phyloP scores from a whole-genome alignment of 2,888 invertebrate species.

The Papilio demoleus region DNA sequence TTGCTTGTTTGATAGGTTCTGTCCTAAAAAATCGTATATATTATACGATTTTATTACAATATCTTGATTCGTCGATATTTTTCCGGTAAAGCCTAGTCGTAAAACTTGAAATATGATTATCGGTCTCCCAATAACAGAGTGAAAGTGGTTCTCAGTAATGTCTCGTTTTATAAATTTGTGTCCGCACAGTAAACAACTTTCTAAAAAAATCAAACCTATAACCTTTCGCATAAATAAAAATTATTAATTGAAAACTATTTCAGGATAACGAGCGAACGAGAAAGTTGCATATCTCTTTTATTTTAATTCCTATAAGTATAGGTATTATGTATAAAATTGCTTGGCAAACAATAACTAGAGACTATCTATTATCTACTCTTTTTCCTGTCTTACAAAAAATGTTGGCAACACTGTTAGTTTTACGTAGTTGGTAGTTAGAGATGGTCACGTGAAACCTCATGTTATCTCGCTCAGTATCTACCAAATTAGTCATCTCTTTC shows the following conservation, averaged over 20 bases:
- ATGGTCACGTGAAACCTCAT: neutral
- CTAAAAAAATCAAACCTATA: slow-evolving; percentile 45
- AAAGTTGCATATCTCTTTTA: neutral
- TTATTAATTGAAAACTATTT: slow-evolving; percentile 3
- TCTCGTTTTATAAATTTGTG: slow-evolving; percentile 46
- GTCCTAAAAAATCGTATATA: neutral
- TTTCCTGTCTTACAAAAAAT: neutral
- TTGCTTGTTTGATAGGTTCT: neutral
- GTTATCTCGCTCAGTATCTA: neutral
- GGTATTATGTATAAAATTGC: neutral
- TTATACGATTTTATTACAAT: neutral
- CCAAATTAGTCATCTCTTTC: too few relatives aligned
- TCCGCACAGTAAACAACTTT: slow-evolving; percentile 50
- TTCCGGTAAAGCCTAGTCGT: slow-evolving; percentile 39
- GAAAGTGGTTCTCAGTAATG: slow-evolving; percentile 52
- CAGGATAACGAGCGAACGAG: neutral
- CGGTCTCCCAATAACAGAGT: slow-evolving; percentile 47
- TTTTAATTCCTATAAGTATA: neutral
- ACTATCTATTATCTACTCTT: neutral
- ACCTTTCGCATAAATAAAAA: neutral
- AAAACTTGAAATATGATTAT: slow-evolving; percentile 46
- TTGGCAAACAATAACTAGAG: neutral
- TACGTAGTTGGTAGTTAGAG: too few relatives aligned
- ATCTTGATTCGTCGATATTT: slow-evolving; percentile 12
- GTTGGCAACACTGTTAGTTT: neutral